Conservation (phyloP, 2,888 invertebrate species). For the Tryphoninae sp. region DNA sequence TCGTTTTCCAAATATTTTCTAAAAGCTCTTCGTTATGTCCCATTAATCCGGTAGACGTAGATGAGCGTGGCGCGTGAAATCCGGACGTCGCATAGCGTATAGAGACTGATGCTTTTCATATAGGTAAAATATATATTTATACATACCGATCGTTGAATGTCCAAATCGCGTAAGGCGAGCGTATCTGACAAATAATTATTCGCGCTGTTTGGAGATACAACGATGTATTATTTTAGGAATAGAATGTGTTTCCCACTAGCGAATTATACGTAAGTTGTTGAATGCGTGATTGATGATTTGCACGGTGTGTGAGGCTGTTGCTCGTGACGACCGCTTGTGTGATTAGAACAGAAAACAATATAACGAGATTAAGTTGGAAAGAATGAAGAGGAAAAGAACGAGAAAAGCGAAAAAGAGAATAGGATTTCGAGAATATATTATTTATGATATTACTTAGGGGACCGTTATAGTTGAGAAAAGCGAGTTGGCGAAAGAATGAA, state of each 20-base stretch:
- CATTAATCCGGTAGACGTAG: conserved; percentile 7
- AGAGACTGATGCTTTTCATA: conserved; percentile 81
- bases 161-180: conserved; percentile 29
- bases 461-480: conserved; percentile 27
- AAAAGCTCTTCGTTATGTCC: not conserved
- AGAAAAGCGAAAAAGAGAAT: conserved; percentile 30
- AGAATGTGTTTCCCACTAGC: conserved; percentile 66
- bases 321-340: conserved; percentile 26
- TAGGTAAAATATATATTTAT: conserved; percentile 81
- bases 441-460: conserved; percentile 66
- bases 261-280: conserved; percentile 74
- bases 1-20: not conserved
- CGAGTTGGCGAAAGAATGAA: conserved; percentile 2
- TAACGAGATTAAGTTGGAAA: conserved; percentile 26
- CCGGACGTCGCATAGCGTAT: conserved; percentile 74
- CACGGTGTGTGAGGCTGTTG: conserved; percentile 38
- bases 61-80: conserved; percentile 61
- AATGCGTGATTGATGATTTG: conserved; percentile 56
- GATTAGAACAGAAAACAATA: conserved; percentile 20
- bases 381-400: conserved; percentile 37
- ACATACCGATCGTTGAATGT: conserved; percentile 66
- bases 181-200: conserved; percentile 49
- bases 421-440: conserved; percentile 66
- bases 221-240: conserved; percentile 75
- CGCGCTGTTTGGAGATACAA: conserved; percentile 48